Evolutionary conservation across 2,113 vertebrate genomes (phyloP).

Genomic region (Mustelus asterias): DNA sequence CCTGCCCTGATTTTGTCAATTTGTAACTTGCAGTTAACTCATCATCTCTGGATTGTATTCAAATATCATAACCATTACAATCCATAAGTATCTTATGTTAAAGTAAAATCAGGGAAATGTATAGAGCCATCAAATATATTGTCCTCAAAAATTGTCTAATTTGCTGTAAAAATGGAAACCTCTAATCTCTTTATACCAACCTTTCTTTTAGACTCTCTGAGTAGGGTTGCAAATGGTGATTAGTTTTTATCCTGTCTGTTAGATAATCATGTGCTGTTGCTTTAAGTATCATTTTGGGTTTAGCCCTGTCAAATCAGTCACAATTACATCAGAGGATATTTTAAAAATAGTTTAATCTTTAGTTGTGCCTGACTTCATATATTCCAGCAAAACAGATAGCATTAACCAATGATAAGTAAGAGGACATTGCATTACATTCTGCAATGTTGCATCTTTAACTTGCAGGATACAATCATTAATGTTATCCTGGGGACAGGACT

Average conservation of each 20-base stretch:
- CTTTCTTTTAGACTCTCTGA: not conserved
- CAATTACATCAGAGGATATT: no score
- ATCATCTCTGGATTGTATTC: not conserved
- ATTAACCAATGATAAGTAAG: not conserved
- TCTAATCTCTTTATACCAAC: not conserved
- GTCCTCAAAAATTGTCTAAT: not conserved
- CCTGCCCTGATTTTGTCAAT: not conserved
- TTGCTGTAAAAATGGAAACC: slow-evolving; percentile 13
- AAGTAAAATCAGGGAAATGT: not conserved
- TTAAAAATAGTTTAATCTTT: slow-evolving; percentile 2
- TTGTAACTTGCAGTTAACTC: not conserved
- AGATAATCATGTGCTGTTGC: not conserved
- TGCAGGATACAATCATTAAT: not conserved
- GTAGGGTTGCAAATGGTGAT: not conserved
- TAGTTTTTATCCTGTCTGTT: not conserved
- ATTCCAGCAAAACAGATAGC: not conserved
- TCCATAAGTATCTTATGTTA: no score
- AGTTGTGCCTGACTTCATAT: not conserved
- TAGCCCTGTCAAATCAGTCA: not conserved
- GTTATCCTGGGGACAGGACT: not conserved
- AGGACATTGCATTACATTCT: not conserved
- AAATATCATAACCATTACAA: not conserved
- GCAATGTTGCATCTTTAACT: not conserved
- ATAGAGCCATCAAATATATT: not conserved
- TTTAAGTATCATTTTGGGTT: not conserved